Evolutionary conservation across 2,113 vertebrate genomes (phyloP).

Genomic region (Lates calcarifer): DNA sequence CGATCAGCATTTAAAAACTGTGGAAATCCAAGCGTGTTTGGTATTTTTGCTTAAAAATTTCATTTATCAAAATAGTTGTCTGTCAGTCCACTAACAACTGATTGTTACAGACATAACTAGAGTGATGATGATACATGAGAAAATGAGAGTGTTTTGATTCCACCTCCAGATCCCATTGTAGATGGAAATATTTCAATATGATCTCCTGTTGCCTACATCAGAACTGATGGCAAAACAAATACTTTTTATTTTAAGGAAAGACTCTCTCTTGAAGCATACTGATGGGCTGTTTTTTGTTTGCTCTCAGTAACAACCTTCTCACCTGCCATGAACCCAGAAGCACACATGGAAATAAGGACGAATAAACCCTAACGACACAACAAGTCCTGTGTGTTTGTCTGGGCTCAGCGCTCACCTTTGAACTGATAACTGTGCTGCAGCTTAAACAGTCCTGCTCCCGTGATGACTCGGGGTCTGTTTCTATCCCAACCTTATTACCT

Average conservation of each 20-base stretch:
- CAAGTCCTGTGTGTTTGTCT: conserved; percentile 46
- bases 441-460: conserved; percentile 66
- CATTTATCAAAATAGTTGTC: neutral
- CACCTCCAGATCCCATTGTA: neutral
- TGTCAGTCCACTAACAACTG: neutral
- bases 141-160: neutral
- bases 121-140: neutral
- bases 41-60: too few species aligned
- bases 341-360: conserved; percentile 35
- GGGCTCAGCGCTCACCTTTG: conserved; percentile 71
- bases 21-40: too few species aligned
- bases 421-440: conserved; percentile 62
- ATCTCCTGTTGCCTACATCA: neutral
- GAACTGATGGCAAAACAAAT: neutral
- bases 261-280: neutral
- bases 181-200: neutral
- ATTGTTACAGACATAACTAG: neutral
- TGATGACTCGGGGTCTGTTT: conserved; percentile 71
- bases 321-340: conserved; percentile 20
- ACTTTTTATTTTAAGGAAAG: neutral
- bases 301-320: conserved; percentile 16
- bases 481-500: conserved; percentile 76
- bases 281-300: neutral
- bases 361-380: conserved; percentile 40
- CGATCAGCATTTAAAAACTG: neutral